A percentile compares a stretch with the other conserved stretches of the same genome.
Conservation (phyloP, 2,797 vertebrate species). For the Selene dorsalis region DNA sequence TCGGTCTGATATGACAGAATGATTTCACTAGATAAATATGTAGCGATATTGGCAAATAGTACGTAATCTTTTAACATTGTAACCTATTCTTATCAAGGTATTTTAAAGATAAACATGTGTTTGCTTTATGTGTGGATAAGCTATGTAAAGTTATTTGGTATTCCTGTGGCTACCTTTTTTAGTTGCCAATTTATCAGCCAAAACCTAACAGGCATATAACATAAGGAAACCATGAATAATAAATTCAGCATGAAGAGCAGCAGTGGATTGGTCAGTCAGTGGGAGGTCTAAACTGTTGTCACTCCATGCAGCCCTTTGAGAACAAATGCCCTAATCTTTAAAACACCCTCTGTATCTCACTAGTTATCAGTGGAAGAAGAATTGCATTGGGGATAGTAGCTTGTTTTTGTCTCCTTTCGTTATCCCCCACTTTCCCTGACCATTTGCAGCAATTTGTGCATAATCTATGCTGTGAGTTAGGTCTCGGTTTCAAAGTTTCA, state of each 20-base stretch:
- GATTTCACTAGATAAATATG: too few relatives aligned
- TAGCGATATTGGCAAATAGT: too few relatives aligned
- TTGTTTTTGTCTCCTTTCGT: slow-evolving; percentile 60
- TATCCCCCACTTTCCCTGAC: slow-evolving; percentile 36
- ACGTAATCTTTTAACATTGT: too few relatives aligned
- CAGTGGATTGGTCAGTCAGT: slow-evolving; percentile 5
- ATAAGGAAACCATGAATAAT: background rate
- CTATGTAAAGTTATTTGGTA: too few relatives aligned
- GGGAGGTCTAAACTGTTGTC: background rate
- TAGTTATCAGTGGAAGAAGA: slow-evolving; percentile 20
- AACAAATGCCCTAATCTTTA: slow-evolving; percentile 24
- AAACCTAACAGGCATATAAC: background rate
- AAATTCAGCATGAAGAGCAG: slow-evolving; percentile 3
- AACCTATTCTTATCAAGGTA: too few relatives aligned
- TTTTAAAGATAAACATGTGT: too few relatives aligned
- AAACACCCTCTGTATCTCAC: slow-evolving; percentile 27
- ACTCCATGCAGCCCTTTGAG: slow-evolving; percentile 2
- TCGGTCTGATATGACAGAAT: too few relatives aligned
- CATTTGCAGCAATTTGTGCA: slow-evolving; percentile 59
- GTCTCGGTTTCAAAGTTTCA: slow-evolving; percentile 75
- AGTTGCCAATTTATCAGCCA: too few relatives aligned
- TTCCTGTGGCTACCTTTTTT: too few relatives aligned
- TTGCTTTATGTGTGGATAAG: too few relatives aligned
- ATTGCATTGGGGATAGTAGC: slow-evolving; percentile 27
- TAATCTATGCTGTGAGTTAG: slow-evolving; percentile 72